Conservation (phyloP, 2,888 invertebrate species). For the Phortica okadai region DNA sequence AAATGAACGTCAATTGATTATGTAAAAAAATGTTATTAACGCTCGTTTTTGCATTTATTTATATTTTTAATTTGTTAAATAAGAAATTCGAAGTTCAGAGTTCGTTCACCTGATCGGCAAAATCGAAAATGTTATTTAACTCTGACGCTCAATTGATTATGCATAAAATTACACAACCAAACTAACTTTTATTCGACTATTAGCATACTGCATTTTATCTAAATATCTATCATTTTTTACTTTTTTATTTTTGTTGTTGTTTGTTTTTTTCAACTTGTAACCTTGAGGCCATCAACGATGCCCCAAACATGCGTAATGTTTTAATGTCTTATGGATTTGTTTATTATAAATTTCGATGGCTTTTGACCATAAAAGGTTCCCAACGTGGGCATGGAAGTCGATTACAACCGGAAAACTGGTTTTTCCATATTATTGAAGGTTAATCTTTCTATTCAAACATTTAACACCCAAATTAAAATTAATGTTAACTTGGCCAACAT, state of each 20-base stretch:
- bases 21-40: neutral
- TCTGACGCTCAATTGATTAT: neutral
- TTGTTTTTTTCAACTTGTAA: neutral
- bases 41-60: neutral
- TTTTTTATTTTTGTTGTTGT: neutral
- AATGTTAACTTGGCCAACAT: neutral
- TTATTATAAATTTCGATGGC: neutral
- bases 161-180: neutral
- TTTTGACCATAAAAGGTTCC: neutral
- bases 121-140: neutral
- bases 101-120: neutral
- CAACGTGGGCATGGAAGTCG: neutral
- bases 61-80: neutral
- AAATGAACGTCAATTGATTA: neutral
- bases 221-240: neutral
- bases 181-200: too few species aligned
- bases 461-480: slow-evolving; percentile 42
- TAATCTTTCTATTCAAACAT: slow-evolving; percentile 56
- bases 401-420: slow-evolving; percentile 5
- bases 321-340: neutral
- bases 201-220: slow-evolving; percentile 7
- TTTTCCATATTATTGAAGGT: slow-evolving; percentile 51
- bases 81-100: neutral
- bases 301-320: neutral
- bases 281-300: slow-evolving; percentile 1